These are phyloP conservation scores for Drosophila pseudotalamancana DNA, from an alignment of 2,888 invertebrate genomes.

Conservation along the genomic window DNA sequence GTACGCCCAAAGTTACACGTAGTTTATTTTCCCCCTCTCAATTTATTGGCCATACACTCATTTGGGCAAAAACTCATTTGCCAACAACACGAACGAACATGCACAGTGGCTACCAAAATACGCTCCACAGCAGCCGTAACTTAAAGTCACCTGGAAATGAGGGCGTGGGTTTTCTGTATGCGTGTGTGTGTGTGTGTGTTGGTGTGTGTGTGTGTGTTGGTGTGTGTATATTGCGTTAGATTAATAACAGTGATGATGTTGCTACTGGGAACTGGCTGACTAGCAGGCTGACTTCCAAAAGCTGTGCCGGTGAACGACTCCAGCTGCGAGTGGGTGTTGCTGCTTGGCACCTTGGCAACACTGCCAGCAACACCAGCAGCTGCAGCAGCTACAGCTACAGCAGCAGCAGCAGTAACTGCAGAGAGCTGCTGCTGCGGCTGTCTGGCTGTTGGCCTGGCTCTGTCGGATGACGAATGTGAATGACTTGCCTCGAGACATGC, in stretches of 20 bases:
- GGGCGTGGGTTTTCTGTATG: conserved; percentile 34
- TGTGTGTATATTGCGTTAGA: conserved; percentile 63
- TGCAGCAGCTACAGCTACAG: conserved; percentile 14
- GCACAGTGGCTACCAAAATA: conserved; percentile 71
- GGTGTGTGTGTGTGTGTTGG: neutral
- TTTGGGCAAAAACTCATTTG: conserved; percentile 66
- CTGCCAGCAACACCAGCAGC: conserved; percentile 22
- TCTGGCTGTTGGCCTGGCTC: conserved; percentile 48
- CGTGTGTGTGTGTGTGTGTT: neutral
- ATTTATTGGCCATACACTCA: conserved; percentile 71
- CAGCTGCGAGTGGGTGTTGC: conserved; percentile 67
- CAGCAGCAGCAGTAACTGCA: conserved; percentile 15
- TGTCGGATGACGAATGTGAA: conserved; percentile 76
- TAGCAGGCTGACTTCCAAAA: conserved; percentile 40
- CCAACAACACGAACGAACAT: conserved; percentile 49
- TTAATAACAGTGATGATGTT: conserved; percentile 68
- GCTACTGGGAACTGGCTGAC: conserved; percentile 52
- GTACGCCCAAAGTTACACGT: conserved; percentile 69
- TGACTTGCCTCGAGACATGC: conserved; percentile 79
- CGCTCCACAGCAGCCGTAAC: conserved; percentile 51
- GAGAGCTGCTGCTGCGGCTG: conserved; percentile 33
- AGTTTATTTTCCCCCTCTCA: conserved; percentile 33
- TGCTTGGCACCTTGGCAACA: conserved; percentile 69
- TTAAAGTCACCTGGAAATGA: conserved; percentile 36
- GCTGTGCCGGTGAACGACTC: conserved; percentile 62